Conservation (phyloP, 2,113 vertebrate species). For the Cavia aperea region DNA sequence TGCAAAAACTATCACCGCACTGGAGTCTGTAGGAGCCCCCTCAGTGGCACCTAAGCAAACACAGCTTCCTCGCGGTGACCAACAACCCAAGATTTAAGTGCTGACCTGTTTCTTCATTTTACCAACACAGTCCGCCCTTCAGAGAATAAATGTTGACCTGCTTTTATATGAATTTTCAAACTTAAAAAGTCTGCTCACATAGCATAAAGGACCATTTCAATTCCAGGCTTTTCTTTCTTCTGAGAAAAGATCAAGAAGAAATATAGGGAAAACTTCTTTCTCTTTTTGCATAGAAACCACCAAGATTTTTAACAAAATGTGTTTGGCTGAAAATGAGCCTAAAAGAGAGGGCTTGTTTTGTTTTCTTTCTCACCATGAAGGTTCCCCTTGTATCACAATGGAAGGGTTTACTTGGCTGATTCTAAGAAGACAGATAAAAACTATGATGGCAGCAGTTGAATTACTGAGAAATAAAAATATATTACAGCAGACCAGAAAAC, state of each 20-base stretch:
- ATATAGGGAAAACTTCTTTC: neutral
- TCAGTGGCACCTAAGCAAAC: neutral
- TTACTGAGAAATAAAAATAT: constrained; percentile 27
- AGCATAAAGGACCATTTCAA: neutral
- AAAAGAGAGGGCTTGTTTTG: neutral
- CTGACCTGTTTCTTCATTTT: neutral
- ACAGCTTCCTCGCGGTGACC: neutral
- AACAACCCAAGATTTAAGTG: neutral
- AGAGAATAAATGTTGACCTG: neutral
- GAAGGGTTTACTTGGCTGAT: neutral
- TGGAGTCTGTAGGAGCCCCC: neutral
- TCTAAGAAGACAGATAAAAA: constrained; percentile 32
- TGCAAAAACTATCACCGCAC: neutral
- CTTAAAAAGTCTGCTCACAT: neutral
- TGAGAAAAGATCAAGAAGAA: constrained; percentile 16
- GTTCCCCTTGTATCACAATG: neutral
- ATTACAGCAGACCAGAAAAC: neutral
- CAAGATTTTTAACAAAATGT: constrained; percentile 8
- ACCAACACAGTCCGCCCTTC: neutral
- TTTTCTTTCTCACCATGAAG: neutral
- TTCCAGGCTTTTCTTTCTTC: neutral
- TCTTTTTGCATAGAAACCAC: constrained; percentile 22
- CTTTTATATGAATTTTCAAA: constrained; percentile 16
- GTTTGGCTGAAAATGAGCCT: neutral
- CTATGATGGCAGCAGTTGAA: neutral